Base-by-base conservation (phyloP, 2,113 vertebrate genomes). In the Erinaceus europaeus region DNA sequence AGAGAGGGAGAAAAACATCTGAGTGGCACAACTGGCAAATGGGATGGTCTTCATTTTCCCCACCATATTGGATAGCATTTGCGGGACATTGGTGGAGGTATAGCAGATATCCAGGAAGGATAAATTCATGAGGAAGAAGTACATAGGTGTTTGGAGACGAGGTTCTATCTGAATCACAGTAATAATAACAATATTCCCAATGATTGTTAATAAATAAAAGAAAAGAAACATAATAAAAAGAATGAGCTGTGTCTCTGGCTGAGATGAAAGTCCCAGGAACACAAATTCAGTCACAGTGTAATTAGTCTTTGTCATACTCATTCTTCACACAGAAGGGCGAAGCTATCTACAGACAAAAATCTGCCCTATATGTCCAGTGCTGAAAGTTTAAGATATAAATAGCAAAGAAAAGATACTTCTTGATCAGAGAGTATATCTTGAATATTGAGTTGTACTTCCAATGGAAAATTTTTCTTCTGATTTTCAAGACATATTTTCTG, bases 101-200 rank as follows among this genome's bases (percentile, higher is more conserved):
- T 95, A 96, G 73, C 91, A 95, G 48, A 95, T 94, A 44, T 97
- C 96, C 77, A 97, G 23, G 50, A 97, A 95, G 64, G 97, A 95
- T 57, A 96, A 75, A 44, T 95, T 96, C 11, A 93, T 91, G 20
- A 97, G 92, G 84, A 97, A 96, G 27, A 96, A 96, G 71, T 96
- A 96, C 96, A 96, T 96, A 44, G 95, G 95, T 0, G 90, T 95
- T 5, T 96, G 94, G 34, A 97, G 81, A 34, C 17, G 81, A 53
- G 79, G 79, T 15, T 96, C 91, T 15, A 86, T 55, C 80, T 84
- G 91, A 59, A 96, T 90, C 32, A 95, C 27, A 9, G 65, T 48
- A 15, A 96, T 57, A 14, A 96, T 93, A 18, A 48, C 12, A 44
- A 90, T 13, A 62, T 97, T 97, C 6, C 94, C 95, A 36, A 67